Conservation (phyloP, 2,797 vertebrate genomes). For the Brotogeris chrysoptera region DNA sequence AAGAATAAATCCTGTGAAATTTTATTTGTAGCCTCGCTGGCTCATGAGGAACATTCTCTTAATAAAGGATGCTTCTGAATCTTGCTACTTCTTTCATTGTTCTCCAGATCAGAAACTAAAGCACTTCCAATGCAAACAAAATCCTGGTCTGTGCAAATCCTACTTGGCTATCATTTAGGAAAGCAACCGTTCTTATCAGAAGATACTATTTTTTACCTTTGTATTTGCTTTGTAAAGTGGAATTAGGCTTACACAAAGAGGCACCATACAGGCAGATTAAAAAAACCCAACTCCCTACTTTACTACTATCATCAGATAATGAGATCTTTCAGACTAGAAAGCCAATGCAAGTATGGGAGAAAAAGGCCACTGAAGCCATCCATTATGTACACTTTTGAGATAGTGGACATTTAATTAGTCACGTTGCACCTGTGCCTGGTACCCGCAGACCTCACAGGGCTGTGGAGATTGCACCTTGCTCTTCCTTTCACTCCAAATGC, state of each 20-base stretch:
- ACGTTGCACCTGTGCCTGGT: background rate
- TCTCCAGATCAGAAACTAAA: background rate
- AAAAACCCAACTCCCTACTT: background rate
- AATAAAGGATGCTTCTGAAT: background rate
- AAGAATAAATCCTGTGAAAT: background rate
- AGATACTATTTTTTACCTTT: background rate
- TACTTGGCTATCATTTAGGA: background rate
- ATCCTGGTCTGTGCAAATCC: background rate
- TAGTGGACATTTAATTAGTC: background rate
- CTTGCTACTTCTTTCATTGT: background rate
- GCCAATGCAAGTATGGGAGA: background rate
- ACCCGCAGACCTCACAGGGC: background rate
- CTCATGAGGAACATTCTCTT: background rate
- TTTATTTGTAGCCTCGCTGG: background rate
- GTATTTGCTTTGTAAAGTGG: background rate
- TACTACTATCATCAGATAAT: background rate
- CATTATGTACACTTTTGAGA: background rate
- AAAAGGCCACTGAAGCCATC: background rate
- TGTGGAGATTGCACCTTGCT: accelerated
- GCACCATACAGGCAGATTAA: background rate
- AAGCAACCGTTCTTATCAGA: background rate
- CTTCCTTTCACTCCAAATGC: accelerated
- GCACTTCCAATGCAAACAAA: background rate
- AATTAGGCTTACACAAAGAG: slow-evolving; percentile 3
- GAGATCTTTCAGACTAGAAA: slow-evolving; percentile 43